These are phyloP conservation scores for Eilema griseolum DNA, from an alignment of 2,888 invertebrate species.

Conservation along the genomic window DNA sequence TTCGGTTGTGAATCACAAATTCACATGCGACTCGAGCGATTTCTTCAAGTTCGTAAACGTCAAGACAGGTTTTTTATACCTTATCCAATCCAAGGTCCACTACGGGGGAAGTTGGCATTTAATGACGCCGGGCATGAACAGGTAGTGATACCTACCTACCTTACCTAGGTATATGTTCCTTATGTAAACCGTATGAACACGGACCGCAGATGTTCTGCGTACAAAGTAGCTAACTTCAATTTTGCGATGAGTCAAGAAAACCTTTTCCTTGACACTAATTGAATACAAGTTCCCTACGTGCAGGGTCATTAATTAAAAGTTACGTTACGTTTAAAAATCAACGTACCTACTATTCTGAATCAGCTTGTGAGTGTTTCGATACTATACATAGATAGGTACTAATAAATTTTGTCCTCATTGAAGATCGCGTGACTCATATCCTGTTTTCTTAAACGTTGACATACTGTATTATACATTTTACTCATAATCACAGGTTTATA, in stretches of 20 bases:
- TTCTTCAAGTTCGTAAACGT: background rate
- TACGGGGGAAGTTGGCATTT: background rate
- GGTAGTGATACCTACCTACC: background rate
- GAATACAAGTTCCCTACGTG: conserved; percentile 25
- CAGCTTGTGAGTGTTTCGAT: conserved; percentile 21
- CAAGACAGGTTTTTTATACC: background rate
- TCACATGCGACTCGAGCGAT: background rate
- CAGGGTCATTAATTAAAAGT: conserved; percentile 33
- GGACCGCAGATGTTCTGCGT: background rate
- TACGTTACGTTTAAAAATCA: conserved; percentile 17
- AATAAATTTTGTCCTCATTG: conserved; percentile 29
- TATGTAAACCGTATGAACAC: background rate
- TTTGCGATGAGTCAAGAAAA: conserved; percentile 32
- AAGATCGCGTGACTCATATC: conserved; percentile 40
- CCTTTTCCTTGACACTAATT: conserved; percentile 38
- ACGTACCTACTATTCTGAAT: conserved; percentile 33
- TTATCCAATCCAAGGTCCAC: background rate
- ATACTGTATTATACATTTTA: conserved; percentile 21
- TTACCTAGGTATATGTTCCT: background rate
- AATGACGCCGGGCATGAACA: background rate
- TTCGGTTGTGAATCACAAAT: background rate
- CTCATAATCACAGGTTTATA: conserved; percentile 18
- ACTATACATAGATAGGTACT: too few relatives aligned
- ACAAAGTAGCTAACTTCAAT: conserved; percentile 8
- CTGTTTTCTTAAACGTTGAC: conserved; percentile 26